Evolutionary conservation across 2,888 invertebrate species (phyloP).

Genomic region (Drosophila cognata): DNA sequence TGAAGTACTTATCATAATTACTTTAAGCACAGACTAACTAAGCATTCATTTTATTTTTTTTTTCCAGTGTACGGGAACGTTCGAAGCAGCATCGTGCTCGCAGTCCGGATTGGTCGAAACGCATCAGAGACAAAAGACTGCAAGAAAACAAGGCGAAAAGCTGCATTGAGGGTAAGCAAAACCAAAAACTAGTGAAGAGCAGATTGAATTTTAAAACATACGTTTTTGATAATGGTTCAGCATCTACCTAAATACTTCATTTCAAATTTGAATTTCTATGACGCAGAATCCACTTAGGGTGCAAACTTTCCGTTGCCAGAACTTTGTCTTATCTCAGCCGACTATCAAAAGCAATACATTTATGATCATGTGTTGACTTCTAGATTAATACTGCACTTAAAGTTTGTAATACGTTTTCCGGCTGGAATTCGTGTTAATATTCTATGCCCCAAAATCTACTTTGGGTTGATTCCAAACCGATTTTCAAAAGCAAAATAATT

Average conservation of each 20-base stretch:
- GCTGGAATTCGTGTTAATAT: neutral
- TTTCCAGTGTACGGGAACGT: slow-evolving; percentile 83
- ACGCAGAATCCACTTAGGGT: neutral
- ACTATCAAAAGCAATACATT: neutral
- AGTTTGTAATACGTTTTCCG: neutral
- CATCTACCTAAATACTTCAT: neutral
- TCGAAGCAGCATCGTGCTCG: slow-evolving; percentile 83
- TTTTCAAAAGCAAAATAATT: neutral
- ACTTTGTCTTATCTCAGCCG: neutral
- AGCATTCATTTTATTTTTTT: neutral
- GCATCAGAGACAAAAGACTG: slow-evolving; percentile 84
- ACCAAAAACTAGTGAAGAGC: neutral
- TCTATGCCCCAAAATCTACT: neutral
- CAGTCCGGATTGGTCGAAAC: slow-evolving; percentile 85
- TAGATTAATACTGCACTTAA: no score
- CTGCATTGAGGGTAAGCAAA: slow-evolving; percentile 82
- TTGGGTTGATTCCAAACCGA: neutral
- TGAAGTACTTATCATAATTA: slow-evolving; percentile 30
- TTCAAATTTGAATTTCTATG: neutral
- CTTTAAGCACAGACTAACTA: slow-evolving; percentile 5
- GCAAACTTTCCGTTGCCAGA: neutral
- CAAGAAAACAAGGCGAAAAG: slow-evolving; percentile 82
- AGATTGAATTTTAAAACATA: neutral
- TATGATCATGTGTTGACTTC: neutral
- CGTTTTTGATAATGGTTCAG: neutral